These are phyloP conservation scores for Contarinia nasturtii DNA, from an alignment of 1,140 invertebrate genomes.

Conservation along the genomic window DNA sequence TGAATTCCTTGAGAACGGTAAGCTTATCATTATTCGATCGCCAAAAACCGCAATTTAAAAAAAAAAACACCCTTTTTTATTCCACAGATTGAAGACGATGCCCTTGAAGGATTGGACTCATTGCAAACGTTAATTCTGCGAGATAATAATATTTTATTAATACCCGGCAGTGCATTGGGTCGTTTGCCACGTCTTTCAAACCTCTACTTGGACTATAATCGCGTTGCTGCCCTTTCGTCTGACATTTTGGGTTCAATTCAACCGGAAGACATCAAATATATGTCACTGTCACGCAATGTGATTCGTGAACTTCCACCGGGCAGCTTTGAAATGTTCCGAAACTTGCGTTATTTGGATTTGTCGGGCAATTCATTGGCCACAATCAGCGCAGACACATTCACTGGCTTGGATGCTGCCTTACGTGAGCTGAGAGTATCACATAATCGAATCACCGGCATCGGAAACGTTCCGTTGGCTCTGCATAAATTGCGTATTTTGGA, in stretches of 20 bases:
- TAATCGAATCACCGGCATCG: slow-evolving; percentile 48
- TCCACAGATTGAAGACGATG: slow-evolving; percentile 64
- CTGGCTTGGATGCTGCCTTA: slow-evolving; percentile 50
- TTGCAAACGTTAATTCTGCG: slow-evolving; percentile 60
- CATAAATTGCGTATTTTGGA: slow-evolving; percentile 47
- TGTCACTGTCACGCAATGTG: slow-evolving; percentile 60
- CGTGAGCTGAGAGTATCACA: slow-evolving; percentile 51
- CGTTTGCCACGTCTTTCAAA: slow-evolving; percentile 49
- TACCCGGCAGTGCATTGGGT: slow-evolving; percentile 59
- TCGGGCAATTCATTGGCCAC: slow-evolving; percentile 56
- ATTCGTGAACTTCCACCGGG: slow-evolving; percentile 64
- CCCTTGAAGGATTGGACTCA: slow-evolving; percentile 58
- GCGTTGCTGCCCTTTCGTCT: slow-evolving; percentile 66
- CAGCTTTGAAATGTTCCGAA: slow-evolving; percentile 59
- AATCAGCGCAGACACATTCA: slow-evolving; percentile 51
- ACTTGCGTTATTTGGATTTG: slow-evolving; percentile 51
- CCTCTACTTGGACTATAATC: slow-evolving; percentile 66
- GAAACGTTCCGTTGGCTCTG: slow-evolving; percentile 41
- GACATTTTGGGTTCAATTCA: slow-evolving; percentile 46
- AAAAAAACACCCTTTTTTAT: slow-evolving; percentile 5
- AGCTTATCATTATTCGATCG: slow-evolving; percentile 16
- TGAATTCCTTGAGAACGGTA: slow-evolving; percentile 72
- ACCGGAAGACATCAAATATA: slow-evolving; percentile 21
- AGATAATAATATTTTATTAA: slow-evolving; percentile 71
- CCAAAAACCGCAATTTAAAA: not conserved